These are phyloP conservation scores for Helicoverpa zea DNA, from an alignment of 1,140 invertebrate genomes.

Conservation along the genomic window DNA sequence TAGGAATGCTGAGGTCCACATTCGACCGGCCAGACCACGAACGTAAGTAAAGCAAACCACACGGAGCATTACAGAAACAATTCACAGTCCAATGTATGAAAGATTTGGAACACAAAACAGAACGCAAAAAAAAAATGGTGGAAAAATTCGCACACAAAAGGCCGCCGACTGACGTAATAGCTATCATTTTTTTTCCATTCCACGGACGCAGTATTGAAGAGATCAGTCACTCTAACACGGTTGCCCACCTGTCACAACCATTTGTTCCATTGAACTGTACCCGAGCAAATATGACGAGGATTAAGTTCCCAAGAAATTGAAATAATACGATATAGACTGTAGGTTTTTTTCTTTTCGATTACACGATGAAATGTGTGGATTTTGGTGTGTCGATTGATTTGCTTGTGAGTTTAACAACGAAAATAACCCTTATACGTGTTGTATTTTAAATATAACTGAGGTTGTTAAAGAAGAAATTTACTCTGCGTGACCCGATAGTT, in stretches of 20 bases:
- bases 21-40: constrained; percentile 84
- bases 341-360: neutral
- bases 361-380: neutral
- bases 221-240: constrained; percentile 38
- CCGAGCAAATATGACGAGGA: constrained; percentile 29
- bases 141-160: constrained; percentile 38
- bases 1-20: constrained; percentile 85
- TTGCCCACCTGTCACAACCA: constrained; percentile 39
- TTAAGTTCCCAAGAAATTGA: constrained; percentile 34
- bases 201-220: constrained; percentile 25
- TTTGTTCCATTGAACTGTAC: constrained; percentile 38
- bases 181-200: constrained; percentile 38
- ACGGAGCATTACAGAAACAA: neutral
- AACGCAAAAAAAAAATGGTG: constrained; percentile 6
- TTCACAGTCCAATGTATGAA: constrained; percentile 15
- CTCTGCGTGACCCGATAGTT: too few relatives aligned
- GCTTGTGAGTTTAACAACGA: neutral
- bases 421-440: neutral
- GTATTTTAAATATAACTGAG: neutral
- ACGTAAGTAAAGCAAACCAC: constrained; percentile 70
- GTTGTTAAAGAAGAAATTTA: too few relatives aligned
- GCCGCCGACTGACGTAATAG: constrained; percentile 21
- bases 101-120: neutral
- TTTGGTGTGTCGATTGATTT: neutral
- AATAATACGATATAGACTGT: constrained; percentile 20